Evolutionary conservation across 1,140 invertebrate species (phyloP).

Genomic region (Drosophila saltans): DNA sequence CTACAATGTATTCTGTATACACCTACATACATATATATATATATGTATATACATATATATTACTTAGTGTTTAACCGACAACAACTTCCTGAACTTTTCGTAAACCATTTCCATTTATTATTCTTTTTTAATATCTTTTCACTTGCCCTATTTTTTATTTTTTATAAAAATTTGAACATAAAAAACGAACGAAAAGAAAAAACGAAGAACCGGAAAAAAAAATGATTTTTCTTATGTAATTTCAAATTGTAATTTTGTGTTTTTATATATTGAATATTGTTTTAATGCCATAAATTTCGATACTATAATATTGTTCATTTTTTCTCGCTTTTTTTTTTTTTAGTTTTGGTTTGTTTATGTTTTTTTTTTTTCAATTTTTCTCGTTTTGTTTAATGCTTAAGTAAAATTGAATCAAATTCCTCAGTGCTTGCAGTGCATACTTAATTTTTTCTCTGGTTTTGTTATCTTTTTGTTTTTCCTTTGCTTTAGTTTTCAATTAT

Average conservation of each 20-base stretch:
- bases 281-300: conserved; percentile 17
- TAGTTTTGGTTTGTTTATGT: neutral
- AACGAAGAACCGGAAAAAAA: neutral
- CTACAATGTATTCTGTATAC: neutral
- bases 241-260: neutral
- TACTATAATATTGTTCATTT: neutral
- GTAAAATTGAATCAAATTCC: conserved; percentile 84
- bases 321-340: neutral
- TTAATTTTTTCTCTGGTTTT: conserved; percentile 60
- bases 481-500: neutral
- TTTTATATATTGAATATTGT: conserved; percentile 1
- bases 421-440: conserved; percentile 83
- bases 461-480: conserved; percentile 11
- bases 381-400: conserved; percentile 70
- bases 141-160: neutral
- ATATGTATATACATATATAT: neutral
- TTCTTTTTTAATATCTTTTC: neutral
- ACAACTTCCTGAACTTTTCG: neutral
- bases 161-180: neutral
- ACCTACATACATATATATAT: neutral
- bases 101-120: neutral
- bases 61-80: neutral
- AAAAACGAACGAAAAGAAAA: neutral
- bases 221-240: neutral
- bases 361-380: conserved; percentile 56